Evolutionary conservation across 2,797 vertebrate species (phyloP), one percentile per base, ranked within the genome.

Genomic region (Alcedo quadribrachys): DNA sequence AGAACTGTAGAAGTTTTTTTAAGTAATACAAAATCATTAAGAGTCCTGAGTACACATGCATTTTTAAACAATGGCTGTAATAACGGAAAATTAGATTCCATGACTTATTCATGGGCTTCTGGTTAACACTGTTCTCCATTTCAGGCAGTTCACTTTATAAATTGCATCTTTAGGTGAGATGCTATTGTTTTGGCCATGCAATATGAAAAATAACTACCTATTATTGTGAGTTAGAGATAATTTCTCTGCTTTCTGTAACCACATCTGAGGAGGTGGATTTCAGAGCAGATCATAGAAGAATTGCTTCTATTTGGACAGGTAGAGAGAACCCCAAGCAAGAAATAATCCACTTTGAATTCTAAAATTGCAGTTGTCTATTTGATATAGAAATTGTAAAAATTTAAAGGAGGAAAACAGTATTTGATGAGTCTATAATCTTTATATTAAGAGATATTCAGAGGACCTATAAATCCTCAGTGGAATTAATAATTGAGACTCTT

Each of bases 11-110:
- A 95, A 94, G 93, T 97, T 97, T 96, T 97, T 95, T 94, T 95
- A 96, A 97, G 97, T 95, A 97, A 96, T 95, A 96, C 92, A 96
- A 95, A 97, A 97, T 96, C 96, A 97, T 98, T 97, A 96, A 68
- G 80, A 90, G 93, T 96, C 92, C 94, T 96, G 94, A 79, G 95
- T 92, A 97, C 96, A 91, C 96, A 97, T 97, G 93, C 95, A 97
- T 98, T 98, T 98, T 97, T 97, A 98, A 98, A 97, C 96, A 96
- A 98, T 74, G 95, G 91, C 94, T 97, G 92, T 97, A 96, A 97
- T 98, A 97, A 97, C 12, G 51, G 97, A 97, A 98, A 98, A 98
- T 98, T 98, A 98, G 97, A 89, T 79, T 89, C 96, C 94, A 97
- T 98, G 84, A 97, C 91, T 98, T 97, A 98, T 98, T 98, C 94